Evolutionary conservation across 2,888 invertebrate species (phyloP).

Genomic region (Drosophila niveifrons): DNA sequence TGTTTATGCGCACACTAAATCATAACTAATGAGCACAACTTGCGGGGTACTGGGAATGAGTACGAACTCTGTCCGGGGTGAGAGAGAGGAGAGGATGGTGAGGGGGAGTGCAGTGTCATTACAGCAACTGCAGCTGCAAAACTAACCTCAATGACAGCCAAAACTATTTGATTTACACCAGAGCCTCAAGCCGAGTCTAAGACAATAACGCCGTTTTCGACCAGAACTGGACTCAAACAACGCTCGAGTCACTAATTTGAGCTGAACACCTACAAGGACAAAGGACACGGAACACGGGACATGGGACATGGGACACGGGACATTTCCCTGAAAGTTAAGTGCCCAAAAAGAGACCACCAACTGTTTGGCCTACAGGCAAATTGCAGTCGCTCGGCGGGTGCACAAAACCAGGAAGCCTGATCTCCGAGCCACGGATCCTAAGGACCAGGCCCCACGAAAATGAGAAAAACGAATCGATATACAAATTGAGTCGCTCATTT

Average conservation of each 20-base stretch:
- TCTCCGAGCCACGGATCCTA: constrained; percentile 46
- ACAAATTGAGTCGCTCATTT: constrained; percentile 63
- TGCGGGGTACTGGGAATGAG: constrained; percentile 33
- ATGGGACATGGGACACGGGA: constrained; percentile 33
- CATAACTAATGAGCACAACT: constrained; percentile 77
- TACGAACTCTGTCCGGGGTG: background rate
- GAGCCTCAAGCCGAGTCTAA: constrained; percentile 1
- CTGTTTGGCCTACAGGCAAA: constrained; percentile 71
- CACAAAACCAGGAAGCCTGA: constrained; percentile 48
- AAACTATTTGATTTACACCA: constrained; percentile 65
- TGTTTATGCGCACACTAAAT: constrained; percentile 81
- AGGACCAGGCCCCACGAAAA: constrained; percentile 39
- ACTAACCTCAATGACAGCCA: constrained; percentile 59
- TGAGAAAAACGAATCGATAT: constrained; percentile 27
- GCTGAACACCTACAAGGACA: constrained; percentile 71
- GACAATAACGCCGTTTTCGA: constrained; percentile 14
- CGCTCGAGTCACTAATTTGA: constrained; percentile 74
- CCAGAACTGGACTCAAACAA: constrained; percentile 34
- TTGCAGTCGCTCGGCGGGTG: constrained; percentile 69
- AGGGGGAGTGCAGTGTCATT: constrained; percentile 9
- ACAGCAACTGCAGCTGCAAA: constrained; percentile 53
- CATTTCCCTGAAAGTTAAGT: constrained; percentile 42
- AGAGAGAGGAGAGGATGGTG: background rate
- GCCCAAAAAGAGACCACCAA: constrained; percentile 64
- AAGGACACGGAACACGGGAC: constrained; percentile 28